Conservation (phyloP, 2,888 invertebrate species). For the Acronicta leporina region DNA sequence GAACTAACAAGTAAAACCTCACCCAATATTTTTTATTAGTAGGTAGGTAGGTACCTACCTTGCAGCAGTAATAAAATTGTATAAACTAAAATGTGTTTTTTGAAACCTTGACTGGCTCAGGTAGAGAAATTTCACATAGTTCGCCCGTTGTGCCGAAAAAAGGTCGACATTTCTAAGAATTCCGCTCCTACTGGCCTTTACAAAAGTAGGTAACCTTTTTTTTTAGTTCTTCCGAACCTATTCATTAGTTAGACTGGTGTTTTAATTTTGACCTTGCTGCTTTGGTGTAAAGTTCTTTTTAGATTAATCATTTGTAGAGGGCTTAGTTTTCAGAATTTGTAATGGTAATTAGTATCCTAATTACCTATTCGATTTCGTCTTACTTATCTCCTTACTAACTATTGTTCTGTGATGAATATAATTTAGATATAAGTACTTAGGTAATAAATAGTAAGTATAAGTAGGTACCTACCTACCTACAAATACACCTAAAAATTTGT, state of each 20-base stretch:
- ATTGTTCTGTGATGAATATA: too few relatives aligned
- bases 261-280: conserved; percentile 35
- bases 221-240: conserved; percentile 36
- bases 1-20: neutral
- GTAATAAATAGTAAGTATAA: too few relatives aligned
- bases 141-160: conserved; percentile 59
- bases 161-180: conserved; percentile 77
- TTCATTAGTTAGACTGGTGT: conserved; percentile 24
- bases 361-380: neutral
- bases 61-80: conserved; percentile 17
- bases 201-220: conserved; percentile 35
- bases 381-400: neutral
- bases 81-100: conserved; percentile 45
- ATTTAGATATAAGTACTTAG: too few relatives aligned
- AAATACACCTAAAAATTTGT: too few relatives aligned
- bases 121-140: conserved; percentile 72
- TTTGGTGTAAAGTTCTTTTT: conserved; percentile 13
- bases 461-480: too few relatives aligned
- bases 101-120: conserved; percentile 60
- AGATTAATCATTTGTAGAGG: neutral
- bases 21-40: neutral
- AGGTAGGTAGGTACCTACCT: too few relatives aligned
- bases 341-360: neutral
- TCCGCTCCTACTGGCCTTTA: conserved; percentile 49
- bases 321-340: neutral